phyloP scores from a whole-genome alignment of 2,797 vertebrate genomes.

The Acipenser transmontanus region DNA sequence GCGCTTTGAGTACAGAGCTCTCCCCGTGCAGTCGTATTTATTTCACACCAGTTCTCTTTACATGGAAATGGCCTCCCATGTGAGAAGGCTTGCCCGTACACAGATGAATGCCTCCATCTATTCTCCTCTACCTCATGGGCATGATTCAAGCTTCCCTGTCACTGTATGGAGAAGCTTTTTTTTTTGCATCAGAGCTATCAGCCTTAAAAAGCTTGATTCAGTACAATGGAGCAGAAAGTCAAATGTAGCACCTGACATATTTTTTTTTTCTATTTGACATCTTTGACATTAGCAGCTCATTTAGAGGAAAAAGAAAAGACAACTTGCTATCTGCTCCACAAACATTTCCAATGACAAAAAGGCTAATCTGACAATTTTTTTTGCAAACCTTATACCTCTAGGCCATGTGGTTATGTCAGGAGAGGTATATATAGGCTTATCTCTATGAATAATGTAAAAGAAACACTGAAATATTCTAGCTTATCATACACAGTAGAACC shows the following conservation, averaged over 20 bases:
- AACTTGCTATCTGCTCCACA: not conserved
- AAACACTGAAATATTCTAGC: not conserved
- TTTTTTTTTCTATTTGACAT: not conserved
- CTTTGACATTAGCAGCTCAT: not conserved
- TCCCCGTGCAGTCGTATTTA: conserved; percentile 12
- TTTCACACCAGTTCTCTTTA: conserved; percentile 21
- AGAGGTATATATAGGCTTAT: not conserved
- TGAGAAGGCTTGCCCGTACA: not conserved
- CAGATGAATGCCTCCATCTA: conserved; percentile 8
- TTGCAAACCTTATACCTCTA: not conserved
- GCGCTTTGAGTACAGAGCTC: not conserved
- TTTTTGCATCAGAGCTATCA: not conserved
- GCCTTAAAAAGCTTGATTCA: not conserved
- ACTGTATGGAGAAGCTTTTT: not conserved
- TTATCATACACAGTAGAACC: too few species aligned
- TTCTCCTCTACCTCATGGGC: too few species aligned
- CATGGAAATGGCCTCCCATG: conserved; percentile 12
- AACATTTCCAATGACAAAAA: not conserved
- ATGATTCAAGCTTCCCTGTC: not conserved
- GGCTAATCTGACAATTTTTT: not conserved
- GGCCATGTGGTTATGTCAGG: not conserved
- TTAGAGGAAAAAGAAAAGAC: not conserved
- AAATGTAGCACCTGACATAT: not conserved
- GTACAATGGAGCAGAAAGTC: not conserved
- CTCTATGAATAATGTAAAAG: too few species aligned